Evolutionary conservation across 2,888 invertebrate genomes (phyloP), one percentile per base, ranked within the genome.

Genomic region (Leucozona laternaria): DNA sequence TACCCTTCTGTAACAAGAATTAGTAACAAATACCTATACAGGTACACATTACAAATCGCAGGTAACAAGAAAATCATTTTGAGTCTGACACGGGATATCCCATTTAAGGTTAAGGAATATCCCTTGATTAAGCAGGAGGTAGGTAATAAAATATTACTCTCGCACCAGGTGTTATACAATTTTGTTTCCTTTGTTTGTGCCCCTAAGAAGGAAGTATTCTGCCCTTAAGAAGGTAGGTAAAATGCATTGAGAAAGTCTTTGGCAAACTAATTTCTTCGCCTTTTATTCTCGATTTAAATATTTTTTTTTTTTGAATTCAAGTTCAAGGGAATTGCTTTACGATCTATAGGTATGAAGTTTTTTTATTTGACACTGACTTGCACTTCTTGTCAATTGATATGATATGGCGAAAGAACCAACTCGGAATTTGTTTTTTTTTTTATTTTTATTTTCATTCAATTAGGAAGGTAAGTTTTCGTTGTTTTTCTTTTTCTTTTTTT

Each of bases 91-190:
- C 53, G n/a, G 7, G 28, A 53, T 53, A 53, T 58, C 34, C 58
- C 20, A 20, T 58, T 58, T 20, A 58, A 58, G 58, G 58, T 37
- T 20, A 53, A 15, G 8, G 3, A 53, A 53, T 25, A 53, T n/a
- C 28, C 37, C n/a, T 58, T 7, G 37, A 34, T 60, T 60, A 40
- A 13, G 40, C 8, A 22, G 60, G 1, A 40, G 40, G 58, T 2
- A 40, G 40, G 58, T 57, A 22, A 60, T 40, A 60, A 60, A 60
- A 57, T 57, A 57, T 57, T 31, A 55, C 11, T 40, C 37, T 40
- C 22, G 58, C 37, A 58, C 60, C 60, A 60, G 60, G 37, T 60
- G 37, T 60, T 40, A 22, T 7, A 40, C 10, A 40, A 15, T 60
- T 40, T 40, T 17, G 5, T 60, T 40, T 22, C 22, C 22, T 60